phyloP scores from a whole-genome alignment of 1,140 invertebrate genomes.

The Laupala kohalensis region DNA sequence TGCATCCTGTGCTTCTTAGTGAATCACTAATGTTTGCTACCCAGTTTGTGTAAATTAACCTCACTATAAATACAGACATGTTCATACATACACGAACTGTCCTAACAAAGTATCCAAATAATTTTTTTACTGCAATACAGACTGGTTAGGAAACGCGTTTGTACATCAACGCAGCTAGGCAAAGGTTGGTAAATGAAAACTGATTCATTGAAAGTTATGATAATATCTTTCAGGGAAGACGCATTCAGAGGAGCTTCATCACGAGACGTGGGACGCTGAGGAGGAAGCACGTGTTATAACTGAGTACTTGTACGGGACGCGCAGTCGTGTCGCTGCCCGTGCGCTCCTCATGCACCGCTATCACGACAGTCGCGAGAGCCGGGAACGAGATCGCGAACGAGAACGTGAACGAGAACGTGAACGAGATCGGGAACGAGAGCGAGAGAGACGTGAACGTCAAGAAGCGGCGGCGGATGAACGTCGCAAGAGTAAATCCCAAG shows the following conservation, averaged over 20 bases:
- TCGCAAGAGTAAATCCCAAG: slow-evolving; percentile 1
- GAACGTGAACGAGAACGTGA: slow-evolving; percentile 19
- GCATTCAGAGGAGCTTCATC: slow-evolving; percentile 28
- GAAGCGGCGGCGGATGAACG: neutral
- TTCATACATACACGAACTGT: too few species aligned
- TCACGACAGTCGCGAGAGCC: slow-evolving; percentile 18
- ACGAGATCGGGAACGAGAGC: slow-evolving; percentile 13
- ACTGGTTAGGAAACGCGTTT: too few species aligned
- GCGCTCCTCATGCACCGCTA: slow-evolving; percentile 33
- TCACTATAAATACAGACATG: too few species aligned
- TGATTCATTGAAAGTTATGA: too few species aligned
- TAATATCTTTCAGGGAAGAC: slow-evolving; percentile 25
- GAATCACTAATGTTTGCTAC: too few species aligned
- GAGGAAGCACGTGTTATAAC: slow-evolving; percentile 35
- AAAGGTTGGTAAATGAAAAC: too few species aligned
- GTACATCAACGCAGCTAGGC: too few species aligned
- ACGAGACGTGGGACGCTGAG: slow-evolving; percentile 32
- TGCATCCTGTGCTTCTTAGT: neutral
- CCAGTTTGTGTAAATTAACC: too few species aligned
- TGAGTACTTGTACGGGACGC: slow-evolving; percentile 39
- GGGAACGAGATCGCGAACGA: neutral
- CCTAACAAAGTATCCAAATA: too few species aligned
- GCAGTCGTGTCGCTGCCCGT: slow-evolving; percentile 34
- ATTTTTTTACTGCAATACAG: too few species aligned
- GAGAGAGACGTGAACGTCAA: neutral